Base-by-base conservation (phyloP, 2,888 invertebrate genomes). In the Aleiodes testaceus region DNA sequence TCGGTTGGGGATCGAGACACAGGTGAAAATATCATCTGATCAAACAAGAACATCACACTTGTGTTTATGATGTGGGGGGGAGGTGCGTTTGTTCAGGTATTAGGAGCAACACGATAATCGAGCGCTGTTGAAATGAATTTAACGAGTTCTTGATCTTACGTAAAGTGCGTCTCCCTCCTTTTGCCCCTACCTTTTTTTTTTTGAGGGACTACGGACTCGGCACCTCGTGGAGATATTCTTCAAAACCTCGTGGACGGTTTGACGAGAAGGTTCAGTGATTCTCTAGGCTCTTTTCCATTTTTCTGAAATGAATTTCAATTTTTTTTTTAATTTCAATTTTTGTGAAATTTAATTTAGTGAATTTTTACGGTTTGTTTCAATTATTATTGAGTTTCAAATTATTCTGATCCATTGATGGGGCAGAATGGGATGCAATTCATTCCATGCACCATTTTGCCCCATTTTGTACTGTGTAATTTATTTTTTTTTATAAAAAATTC, bases 1-100 rank as follows among this genome's bases (percentile, higher is more conserved):
- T 55, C 30, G 18, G 22, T 55, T 44, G 49, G 55, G 42, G 83
- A 83, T 82, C 80, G 82, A 77, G 73, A 66, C 78, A 80, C 76
- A 76, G 78, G 77, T 81, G 79, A 80, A 80, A 79, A 80, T 79
- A 80, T 81, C 80, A 84, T 81, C 81, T 82, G 82, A 78, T 74
- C 74, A 84, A 85, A 84, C 69, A 63, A 63, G 26, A 36, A 59
- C 36, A 26, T 14, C 30, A 36, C 16, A 69, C 45, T 55, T 52
- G 63, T 63, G 44, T 70, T 18, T 36, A 55, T 20, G n/a, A 18
- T 44, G 55, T 26, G 3, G 11, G 16, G n/a, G 49, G 45, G 26
- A 3, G 36, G 67, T 75, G 67, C 72, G 78, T 79, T 79, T 79
- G 76, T 77, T 77, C 76, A 79, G 74, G 70, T 74, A 79, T 79